A percentile compares a stretch with the other conserved stretches of the same genome.
Evolutionary conservation across 2,797 vertebrate genomes (phyloP).

Genomic region (Artibeus lituratus): DNA sequence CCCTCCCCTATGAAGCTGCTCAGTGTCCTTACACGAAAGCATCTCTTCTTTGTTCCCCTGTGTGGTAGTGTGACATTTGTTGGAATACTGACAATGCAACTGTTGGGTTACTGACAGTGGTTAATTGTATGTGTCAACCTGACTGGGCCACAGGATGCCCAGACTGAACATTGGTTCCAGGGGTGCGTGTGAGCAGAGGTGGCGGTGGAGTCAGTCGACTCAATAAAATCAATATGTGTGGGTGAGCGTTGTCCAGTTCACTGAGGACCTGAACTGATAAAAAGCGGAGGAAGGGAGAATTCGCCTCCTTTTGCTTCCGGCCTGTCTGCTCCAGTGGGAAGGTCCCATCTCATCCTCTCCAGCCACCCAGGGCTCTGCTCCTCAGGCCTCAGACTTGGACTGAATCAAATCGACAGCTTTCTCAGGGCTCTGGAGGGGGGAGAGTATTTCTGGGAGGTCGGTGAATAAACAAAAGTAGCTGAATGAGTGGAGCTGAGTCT

Average conservation of each 20-base stretch:
- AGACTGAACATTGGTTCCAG: neutral
- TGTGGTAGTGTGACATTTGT: neutral
- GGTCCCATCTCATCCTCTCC: neutral
- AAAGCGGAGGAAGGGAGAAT: neutral
- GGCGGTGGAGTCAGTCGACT: rapidly evolving
- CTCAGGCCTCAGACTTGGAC: neutral
- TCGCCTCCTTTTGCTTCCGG: neutral
- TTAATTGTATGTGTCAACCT: neutral
- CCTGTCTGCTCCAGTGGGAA: neutral
- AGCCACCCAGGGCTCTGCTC: neutral
- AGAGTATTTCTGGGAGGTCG: neutral
- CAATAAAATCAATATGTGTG: too few species aligned
- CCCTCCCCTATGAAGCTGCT: neutral
- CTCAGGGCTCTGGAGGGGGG: neutral
- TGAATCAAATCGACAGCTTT: neutral
- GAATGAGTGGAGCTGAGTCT: neutral
- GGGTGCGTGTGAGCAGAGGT: neutral
- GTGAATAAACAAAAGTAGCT: neutral
- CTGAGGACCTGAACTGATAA: neutral
- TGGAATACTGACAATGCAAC: neutral
- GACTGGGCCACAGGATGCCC: neutral
- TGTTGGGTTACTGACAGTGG: too few species aligned
- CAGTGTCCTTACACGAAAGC: rapidly evolving
- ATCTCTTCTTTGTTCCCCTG: neutral
- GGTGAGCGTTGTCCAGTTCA: too few species aligned